Evolutionary conservation across 2,797 vertebrate species (phyloP).

Genomic region (Typhlichthys eigenmanni): DNA sequence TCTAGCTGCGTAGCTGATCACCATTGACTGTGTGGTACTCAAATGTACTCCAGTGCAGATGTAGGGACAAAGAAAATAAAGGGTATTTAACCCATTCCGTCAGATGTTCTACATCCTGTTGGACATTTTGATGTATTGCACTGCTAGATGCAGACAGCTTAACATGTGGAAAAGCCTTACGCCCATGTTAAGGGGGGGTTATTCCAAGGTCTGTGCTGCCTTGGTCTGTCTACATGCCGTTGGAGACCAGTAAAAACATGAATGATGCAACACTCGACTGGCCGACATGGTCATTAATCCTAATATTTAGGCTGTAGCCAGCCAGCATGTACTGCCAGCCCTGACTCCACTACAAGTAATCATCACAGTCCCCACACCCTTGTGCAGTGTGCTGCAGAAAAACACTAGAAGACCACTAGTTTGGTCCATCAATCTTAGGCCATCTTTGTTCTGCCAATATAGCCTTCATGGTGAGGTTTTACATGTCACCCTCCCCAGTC

Average conservation of each 20-base stretch:
- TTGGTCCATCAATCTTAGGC: slow-evolving; percentile 69
- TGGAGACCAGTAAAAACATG: slow-evolving; percentile 46
- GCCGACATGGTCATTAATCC: slow-evolving; percentile 66
- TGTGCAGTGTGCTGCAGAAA: slow-evolving; percentile 57
- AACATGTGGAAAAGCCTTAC: not conserved
- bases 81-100: slow-evolving; percentile 42
- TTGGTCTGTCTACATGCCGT: slow-evolving; percentile 41
- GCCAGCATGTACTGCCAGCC: slow-evolving; percentile 53
- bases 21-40: slow-evolving; percentile 40
- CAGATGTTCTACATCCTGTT: not conserved
- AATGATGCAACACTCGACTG: slow-evolving; percentile 59
- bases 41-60: slow-evolving; percentile 6
- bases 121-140: slow-evolving; percentile 54
- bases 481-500: slow-evolving; percentile 35
- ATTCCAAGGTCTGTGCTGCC: slow-evolving; percentile 24
- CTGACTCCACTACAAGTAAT: slow-evolving; percentile 65
- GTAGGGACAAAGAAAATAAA: slow-evolving; percentile 3
- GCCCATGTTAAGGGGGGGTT: slow-evolving; percentile 17
- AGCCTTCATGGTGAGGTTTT: slow-evolving; percentile 38
- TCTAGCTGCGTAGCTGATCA: slow-evolving; percentile 40
- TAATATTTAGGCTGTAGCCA: slow-evolving; percentile 63
- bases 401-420: slow-evolving; percentile 52
- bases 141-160: not conserved
- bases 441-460: slow-evolving; percentile 26
- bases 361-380: slow-evolving; percentile 50